phyloP scores from a whole-genome alignment of 1,140 invertebrate genomes.

The Euwallacea fornicatus region DNA sequence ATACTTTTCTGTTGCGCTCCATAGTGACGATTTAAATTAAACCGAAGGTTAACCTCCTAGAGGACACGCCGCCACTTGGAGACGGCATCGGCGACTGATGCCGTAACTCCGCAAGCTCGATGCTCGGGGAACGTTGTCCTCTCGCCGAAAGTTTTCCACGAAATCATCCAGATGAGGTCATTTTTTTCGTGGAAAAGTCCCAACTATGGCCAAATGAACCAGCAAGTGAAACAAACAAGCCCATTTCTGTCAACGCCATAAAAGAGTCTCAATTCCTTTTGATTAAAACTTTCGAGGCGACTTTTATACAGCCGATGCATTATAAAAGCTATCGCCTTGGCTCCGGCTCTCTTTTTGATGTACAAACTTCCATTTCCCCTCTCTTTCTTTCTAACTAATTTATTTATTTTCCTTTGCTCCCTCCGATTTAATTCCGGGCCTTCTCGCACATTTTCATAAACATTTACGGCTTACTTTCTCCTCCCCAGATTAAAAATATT shows the following conservation, averaged over 20 bases:
- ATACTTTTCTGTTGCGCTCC: too few relatives aligned
- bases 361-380: constrained; percentile 17
- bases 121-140: too few relatives aligned
- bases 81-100: too few relatives aligned
- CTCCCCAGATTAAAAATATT: constrained; percentile 22
- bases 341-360: constrained; percentile 16
- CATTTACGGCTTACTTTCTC: constrained; percentile 23
- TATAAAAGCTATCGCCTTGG: constrained; percentile 14
- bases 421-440: constrained; percentile 21
- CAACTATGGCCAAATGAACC: neutral
- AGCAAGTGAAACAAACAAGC: neutral
- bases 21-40: too few relatives aligned
- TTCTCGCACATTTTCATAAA: constrained; percentile 23
- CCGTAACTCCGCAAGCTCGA: too few relatives aligned
- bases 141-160: too few relatives aligned
- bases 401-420: constrained; percentile 18
- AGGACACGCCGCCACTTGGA: too few relatives aligned
- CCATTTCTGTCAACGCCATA: constrained; percentile 2
- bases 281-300: constrained; percentile 17
- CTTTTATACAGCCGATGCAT: constrained; percentile 19
- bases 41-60: too few relatives aligned
- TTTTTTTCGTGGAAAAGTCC: neutral
- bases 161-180: too few relatives aligned
- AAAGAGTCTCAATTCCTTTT: constrained; percentile 15
- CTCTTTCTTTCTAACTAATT: constrained; percentile 6